Base-by-base conservation (phyloP, 1,140 invertebrate species). In the Solenopsis fugax region DNA sequence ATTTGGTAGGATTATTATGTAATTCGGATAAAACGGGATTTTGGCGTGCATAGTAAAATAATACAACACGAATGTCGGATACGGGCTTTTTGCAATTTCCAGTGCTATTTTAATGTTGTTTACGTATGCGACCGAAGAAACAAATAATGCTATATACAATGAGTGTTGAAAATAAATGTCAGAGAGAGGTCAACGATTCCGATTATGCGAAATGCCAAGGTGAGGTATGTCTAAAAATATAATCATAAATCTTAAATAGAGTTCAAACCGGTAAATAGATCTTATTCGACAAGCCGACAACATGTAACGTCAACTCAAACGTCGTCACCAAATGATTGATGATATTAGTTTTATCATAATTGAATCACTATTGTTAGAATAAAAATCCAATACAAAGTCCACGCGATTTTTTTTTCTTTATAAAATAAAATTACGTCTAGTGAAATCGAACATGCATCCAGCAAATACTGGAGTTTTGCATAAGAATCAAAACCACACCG, bases 71-170 rank as follows among this genome's bases (percentile, higher is more conserved):
- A 67, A 77, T 65, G n/a, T 62, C 48, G 24, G 37, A 64, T 54
- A 78, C 21, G 18, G 37, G 13, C 3, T 64, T 82, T 77, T 77
- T 85, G 29, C 34, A 77, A 64, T 50, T 73, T 3, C 21, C n/a
- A 64, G 4, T n/a, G 48, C 73, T 76, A 78, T 78, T 77, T 85
- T 58, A 18, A 65, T 6, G 48, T 89, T 87, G 89, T 89, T 90
- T 90, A 89, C 89, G 41, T 69, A 75, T 87, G 58, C 69, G 12
- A 18, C n/a, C n/a, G 62, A 21, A n/a, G 50, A 65, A 9, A 6
- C 21, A 58, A 75, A 58, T 58, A 58, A 37, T 56, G 0, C 54
- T 75, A 50, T 60, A 84, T 60, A 75, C 34, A 4, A n/a, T 3
- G 37, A 69, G 16, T 65, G n/a, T 54, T 58, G 21, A 62, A 62